These are phyloP conservation scores for Aphidius ervi DNA, from an alignment of 1,140 invertebrate species.

Conservation along the genomic window DNA sequence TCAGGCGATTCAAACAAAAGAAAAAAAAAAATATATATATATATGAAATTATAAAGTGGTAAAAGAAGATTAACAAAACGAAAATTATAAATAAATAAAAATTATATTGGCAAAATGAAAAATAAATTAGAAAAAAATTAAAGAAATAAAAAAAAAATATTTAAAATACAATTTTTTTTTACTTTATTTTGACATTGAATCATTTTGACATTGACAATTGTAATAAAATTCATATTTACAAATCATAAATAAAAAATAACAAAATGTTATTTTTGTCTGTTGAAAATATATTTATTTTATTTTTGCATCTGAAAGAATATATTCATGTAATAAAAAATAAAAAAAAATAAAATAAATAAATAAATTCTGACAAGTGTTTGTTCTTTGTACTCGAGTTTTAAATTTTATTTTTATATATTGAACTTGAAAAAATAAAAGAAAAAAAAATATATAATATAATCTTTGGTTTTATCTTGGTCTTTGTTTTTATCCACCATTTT, in stretches of 20 bases:
- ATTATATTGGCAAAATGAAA: slow-evolving; percentile 25
- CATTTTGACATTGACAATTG: slow-evolving; percentile 30
- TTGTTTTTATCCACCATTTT: no score
- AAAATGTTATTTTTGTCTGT: no score
- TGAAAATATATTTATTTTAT: no score
- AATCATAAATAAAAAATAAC: not conserved
- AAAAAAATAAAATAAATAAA: not conserved
- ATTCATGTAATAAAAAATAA: no score
- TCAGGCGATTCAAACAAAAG: slow-evolving; percentile 9
- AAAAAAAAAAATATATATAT: not conserved
- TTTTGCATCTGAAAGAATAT: no score
- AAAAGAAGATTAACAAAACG: slow-evolving; percentile 10
- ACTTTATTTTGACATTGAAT: slow-evolving; percentile 17
- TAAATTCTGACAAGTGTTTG: not conserved
- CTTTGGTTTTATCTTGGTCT: no score
- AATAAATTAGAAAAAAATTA: slow-evolving; percentile 30
- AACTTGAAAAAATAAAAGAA: no score
- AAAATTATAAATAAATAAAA: slow-evolving; percentile 2
- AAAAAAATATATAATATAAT: no score
- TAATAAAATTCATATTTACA: slow-evolving; percentile 30
- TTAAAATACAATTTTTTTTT: slow-evolving; percentile 15
- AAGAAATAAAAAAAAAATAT: not conserved
- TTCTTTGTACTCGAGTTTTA: no score
- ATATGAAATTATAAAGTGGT: not conserved
- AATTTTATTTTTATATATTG: no score